These are phyloP conservation scores for Actinia equina DNA, from an alignment of 64 coral and sea anemone species.

Conservation along the genomic window DNA sequence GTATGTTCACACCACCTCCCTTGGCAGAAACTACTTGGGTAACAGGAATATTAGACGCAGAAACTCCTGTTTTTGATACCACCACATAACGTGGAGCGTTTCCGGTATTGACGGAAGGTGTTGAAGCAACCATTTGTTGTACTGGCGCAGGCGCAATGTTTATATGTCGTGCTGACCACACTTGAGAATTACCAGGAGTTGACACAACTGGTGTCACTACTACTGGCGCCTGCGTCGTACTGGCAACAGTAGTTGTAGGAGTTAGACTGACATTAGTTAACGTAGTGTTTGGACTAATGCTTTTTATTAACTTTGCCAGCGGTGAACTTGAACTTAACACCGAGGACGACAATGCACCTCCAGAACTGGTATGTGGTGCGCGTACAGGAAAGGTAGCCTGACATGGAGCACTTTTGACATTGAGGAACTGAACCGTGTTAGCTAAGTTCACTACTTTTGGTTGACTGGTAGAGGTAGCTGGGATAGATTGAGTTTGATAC, in stretches of 20 bases:
- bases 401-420: background rate
- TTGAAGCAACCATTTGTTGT: background rate
- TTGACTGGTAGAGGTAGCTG: background rate
- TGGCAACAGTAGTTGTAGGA: background rate
- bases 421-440: background rate
- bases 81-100: background rate
- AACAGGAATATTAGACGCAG: background rate
- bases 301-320: background rate
- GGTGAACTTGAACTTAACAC: background rate
- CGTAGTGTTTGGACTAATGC: background rate
- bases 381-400: background rate
- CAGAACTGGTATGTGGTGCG: background rate
- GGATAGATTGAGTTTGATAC: background rate
- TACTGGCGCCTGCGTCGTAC: background rate
- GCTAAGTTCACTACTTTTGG: background rate
- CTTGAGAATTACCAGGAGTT: background rate
- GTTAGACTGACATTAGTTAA: constrained; percentile 1
- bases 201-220: background rate
- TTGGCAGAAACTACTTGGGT: background rate
- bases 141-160: constrained; percentile 15
- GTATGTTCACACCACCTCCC: background rate
- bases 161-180: background rate
- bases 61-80: background rate
- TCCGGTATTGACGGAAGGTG: background rate
- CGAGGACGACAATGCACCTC: background rate